Conservation (phyloP, 1,140 invertebrate genomes). For the Musca vetustissima region DNA sequence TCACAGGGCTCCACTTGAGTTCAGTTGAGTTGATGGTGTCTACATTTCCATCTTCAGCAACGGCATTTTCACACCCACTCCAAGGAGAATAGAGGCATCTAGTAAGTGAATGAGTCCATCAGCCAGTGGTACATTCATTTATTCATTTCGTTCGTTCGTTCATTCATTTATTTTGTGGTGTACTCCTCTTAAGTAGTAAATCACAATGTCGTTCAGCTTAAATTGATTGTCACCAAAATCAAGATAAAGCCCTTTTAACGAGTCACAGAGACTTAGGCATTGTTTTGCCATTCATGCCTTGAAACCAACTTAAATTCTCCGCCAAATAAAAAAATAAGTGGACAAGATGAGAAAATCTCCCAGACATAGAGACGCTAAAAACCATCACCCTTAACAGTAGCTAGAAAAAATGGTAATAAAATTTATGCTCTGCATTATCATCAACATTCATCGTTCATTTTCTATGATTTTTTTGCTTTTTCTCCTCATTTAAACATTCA, state of each 20-base stretch:
- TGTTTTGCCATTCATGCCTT: background rate
- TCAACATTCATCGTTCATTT: constrained; percentile 6
- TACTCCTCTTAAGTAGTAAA: constrained; percentile 8
- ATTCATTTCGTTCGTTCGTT: background rate
- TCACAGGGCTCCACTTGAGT: no score
- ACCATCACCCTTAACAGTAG: no score
- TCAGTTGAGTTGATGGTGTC: no score
- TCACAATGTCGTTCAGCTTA: constrained; percentile 23
- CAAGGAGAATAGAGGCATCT: background rate
- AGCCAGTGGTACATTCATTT: background rate
- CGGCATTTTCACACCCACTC: no score
- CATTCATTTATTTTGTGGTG: background rate
- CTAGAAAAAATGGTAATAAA: constrained; percentile 16
- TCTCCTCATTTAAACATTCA: background rate
- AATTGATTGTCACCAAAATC: constrained; percentile 23
- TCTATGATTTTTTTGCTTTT: background rate
- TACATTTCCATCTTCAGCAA: no score
- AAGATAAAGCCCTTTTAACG: constrained; percentile 24
- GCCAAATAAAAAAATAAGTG: no score
- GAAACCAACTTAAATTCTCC: background rate
- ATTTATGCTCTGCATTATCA: constrained; percentile 16
- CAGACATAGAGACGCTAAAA: no score
- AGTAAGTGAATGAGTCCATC: background rate
- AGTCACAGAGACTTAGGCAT: constrained; percentile 8
- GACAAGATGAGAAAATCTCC: no score